Evolutionary conservation across 2,113 vertebrate species (phyloP).

Genomic region (Phaetusa simplex): DNA sequence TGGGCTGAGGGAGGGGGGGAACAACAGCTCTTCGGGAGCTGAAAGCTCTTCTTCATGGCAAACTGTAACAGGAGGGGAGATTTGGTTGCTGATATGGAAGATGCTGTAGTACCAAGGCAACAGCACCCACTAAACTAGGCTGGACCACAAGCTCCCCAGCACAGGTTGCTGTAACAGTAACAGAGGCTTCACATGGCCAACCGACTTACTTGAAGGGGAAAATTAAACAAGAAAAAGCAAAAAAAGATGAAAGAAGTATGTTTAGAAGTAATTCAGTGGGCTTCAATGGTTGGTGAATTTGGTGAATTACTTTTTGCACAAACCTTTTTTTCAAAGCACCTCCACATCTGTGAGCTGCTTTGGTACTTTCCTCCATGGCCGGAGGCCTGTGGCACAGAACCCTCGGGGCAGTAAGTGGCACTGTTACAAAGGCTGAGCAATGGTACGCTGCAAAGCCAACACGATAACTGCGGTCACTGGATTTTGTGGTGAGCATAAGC

Average conservation of each 20-base stretch:
- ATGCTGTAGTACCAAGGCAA: not conserved
- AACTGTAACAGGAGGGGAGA: not conserved
- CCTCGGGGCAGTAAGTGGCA: too few relatives aligned
- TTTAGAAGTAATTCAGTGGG: not conserved
- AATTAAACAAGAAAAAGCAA: not conserved
- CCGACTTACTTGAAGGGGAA: not conserved
- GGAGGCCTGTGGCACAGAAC: accelerated
- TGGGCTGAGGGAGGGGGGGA: not conserved
- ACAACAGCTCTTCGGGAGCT: not conserved
- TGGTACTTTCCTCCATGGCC: not conserved
- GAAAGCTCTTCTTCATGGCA: not conserved
- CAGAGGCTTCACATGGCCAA: not conserved
- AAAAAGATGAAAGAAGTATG: not conserved
- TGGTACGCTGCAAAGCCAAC: not conserved
- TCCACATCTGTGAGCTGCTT: not conserved
- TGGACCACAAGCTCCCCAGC: not conserved
- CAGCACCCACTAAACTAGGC: not conserved
- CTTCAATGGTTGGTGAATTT: not conserved
- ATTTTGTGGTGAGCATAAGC: not conserved
- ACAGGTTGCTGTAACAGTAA: not conserved
- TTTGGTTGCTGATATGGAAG: not conserved
- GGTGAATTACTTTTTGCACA: not conserved
- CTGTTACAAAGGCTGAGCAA: not conserved
- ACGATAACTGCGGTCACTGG: not conserved
- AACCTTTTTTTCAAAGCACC: not conserved